Conservation (phyloP, 2,113 vertebrate species). For the Lagopus leucura region DNA sequence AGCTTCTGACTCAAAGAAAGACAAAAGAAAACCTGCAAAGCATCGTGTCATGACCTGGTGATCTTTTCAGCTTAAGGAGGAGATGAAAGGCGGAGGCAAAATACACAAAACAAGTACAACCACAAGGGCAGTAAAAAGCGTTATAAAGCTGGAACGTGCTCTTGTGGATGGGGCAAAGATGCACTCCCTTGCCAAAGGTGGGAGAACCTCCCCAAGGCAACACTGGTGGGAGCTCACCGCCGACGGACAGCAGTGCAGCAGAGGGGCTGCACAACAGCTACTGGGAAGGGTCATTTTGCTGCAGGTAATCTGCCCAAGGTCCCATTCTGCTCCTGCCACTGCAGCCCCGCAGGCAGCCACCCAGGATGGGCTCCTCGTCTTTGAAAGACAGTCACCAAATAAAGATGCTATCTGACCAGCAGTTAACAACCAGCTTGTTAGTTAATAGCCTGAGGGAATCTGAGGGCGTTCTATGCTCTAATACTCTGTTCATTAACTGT, state of each 20-base stretch:
- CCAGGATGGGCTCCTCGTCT: background rate
- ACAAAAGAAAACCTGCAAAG: background rate
- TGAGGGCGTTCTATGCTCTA: slow-evolving; percentile 59
- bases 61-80: background rate
- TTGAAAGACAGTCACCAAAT: slow-evolving; percentile 18
- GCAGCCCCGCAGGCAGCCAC: background rate
- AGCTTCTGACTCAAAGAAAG: background rate
- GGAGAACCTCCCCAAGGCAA: background rate
- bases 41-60: no score
- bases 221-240: background rate
- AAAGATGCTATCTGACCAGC: slow-evolving; percentile 51
- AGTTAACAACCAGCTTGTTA: slow-evolving; percentile 71
- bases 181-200: background rate
- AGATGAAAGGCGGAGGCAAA: background rate
- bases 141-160: background rate
- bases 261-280: background rate
- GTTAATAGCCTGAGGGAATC: slow-evolving; percentile 73
- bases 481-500: slow-evolving; percentile 76
- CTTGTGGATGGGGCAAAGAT: background rate
- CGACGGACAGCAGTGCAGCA: accelerated
- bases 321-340: background rate
- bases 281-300: background rate
- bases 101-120: background rate
- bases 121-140: background rate
- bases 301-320: background rate